phyloP scores from a whole-genome alignment of 1,140 invertebrate species.

The Xylocopa sonorina region DNA sequence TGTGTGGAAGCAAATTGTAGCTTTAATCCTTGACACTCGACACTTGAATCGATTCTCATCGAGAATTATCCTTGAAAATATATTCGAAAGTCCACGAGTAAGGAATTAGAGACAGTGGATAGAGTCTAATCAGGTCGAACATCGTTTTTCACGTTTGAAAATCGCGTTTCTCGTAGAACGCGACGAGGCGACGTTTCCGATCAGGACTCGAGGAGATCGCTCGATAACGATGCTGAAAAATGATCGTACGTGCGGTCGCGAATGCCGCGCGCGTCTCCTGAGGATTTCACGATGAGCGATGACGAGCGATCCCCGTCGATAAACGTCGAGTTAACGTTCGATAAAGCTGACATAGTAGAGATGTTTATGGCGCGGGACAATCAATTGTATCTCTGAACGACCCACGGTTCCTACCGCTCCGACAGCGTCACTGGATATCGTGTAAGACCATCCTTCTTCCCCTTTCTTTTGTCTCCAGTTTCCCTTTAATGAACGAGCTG shows the following conservation, averaged over 20 bases:
- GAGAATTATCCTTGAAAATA: no score
- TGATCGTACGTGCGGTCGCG: conserved; percentile 55
- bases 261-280: conserved; percentile 51
- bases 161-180: neutral
- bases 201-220: conserved; percentile 35
- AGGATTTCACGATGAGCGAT: conserved; percentile 59
- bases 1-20: no score
- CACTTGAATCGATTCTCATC: no score
- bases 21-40: no score
- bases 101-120: neutral
- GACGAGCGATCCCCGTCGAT: conserved; percentile 53
- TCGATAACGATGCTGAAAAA: conserved; percentile 63
- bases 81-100: no score
- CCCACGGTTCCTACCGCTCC: conserved; percentile 16
- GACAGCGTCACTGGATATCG: neutral
- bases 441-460: conserved; percentile 2
- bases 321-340: conserved; percentile 56
- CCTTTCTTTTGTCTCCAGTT: neutral
- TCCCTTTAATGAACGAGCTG: neutral
- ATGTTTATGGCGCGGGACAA: conserved; percentile 29
- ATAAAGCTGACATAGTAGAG: conserved; percentile 51
- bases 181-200: conserved; percentile 51
- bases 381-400: conserved; percentile 42
- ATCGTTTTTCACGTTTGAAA: neutral
- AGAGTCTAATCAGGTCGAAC: no score